These are phyloP conservation scores for Drosophila mimetica DNA, from an alignment of 2,888 invertebrate genomes.

Conservation along the genomic window DNA sequence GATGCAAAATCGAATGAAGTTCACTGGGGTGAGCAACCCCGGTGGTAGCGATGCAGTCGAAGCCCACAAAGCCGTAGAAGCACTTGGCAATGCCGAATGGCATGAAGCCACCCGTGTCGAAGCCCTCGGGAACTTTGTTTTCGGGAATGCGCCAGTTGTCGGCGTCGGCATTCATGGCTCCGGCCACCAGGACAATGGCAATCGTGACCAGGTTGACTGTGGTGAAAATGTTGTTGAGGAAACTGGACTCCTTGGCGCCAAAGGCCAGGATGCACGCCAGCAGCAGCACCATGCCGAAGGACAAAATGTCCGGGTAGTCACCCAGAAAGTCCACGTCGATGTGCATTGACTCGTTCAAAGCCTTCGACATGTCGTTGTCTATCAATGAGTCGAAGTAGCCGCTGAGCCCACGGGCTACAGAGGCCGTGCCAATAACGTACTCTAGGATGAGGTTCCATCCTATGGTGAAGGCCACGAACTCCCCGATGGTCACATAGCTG, in stretches of 20 bases:
- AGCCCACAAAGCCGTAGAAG: conserved; percentile 97
- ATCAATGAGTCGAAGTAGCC: conserved; percentile 89
- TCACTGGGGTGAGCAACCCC: conserved; percentile 87
- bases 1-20: conserved; percentile 35
- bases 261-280: conserved; percentile 88
- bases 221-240: conserved; percentile 96
- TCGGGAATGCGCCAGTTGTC: conserved; percentile 92
- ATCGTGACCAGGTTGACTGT: conserved; percentile 93
- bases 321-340: conserved; percentile 87
- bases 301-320: conserved; percentile 89
- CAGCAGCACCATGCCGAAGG: conserved; percentile 87
- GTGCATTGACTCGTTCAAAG: conserved; percentile 86
- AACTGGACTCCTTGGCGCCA: conserved; percentile 92
- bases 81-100: conserved; percentile 95
- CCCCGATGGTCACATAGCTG: conserved; percentile 92
- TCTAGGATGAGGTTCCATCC: conserved; percentile 94
- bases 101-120: conserved; percentile 94
- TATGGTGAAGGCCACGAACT: conserved; percentile 91
- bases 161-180: conserved; percentile 91
- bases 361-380: conserved; percentile 86
- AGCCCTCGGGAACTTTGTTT: conserved; percentile 85
- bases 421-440: conserved; percentile 91
- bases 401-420: conserved; percentile 90
- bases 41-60: conserved; percentile 96
- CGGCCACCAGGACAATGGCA: conserved; percentile 91